Conservation (phyloP, 2,888 invertebrate species). For the Oligia fasciuncula region DNA sequence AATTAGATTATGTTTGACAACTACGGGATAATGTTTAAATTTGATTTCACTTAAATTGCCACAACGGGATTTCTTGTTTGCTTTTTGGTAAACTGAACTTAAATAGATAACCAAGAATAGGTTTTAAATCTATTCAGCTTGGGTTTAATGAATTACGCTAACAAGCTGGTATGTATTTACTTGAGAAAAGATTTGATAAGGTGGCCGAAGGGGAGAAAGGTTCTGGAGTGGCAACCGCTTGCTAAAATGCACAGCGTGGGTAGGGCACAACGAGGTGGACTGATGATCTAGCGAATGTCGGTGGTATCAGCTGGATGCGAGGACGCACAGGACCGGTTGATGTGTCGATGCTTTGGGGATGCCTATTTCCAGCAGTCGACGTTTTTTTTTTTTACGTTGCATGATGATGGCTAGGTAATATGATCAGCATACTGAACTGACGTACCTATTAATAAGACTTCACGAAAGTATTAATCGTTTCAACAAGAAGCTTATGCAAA, state of each 20-base stretch:
- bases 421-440: neutral
- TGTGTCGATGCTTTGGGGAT: neutral
- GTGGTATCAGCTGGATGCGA: neutral
- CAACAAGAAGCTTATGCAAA: slow-evolving; percentile 73
- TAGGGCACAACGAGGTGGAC: neutral
- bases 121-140: neutral
- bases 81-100: slow-evolving; percentile 2
- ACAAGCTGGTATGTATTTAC: neutral
- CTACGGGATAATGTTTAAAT: slow-evolving; percentile 51
- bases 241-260: neutral
- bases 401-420: neutral
- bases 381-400: neutral
- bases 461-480: slow-evolving; percentile 26
- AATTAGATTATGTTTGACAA: slow-evolving; percentile 80
- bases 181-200: neutral
- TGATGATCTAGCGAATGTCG: neutral
- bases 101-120: slow-evolving; percentile 43
- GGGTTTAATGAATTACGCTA: neutral
- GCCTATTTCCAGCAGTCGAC: neutral
- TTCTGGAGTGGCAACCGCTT: neutral
- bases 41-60: slow-evolving; percentile 5
- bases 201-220: neutral
- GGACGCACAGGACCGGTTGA: neutral
- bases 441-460: neutral
- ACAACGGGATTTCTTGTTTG: neutral